Evolutionary conservation across 2,888 invertebrate genomes (phyloP).

Genomic region (Diarsia mendica): DNA sequence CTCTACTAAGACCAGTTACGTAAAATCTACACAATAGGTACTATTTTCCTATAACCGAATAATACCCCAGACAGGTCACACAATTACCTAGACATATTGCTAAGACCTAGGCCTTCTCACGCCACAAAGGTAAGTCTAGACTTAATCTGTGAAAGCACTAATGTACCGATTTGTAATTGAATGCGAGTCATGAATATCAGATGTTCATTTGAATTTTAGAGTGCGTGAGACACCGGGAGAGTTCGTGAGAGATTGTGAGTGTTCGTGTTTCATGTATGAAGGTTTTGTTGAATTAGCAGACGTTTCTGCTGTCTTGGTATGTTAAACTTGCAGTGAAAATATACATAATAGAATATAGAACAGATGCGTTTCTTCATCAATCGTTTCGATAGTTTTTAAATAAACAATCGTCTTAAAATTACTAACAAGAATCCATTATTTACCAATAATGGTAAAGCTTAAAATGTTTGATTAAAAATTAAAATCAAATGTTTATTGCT

Average conservation of each 20-base stretch:
- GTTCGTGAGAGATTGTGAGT: neutral
- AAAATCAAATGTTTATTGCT: neutral
- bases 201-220: slow-evolving; percentile 36
- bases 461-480: neutral
- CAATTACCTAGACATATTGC: slow-evolving; percentile 16
- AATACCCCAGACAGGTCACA: slow-evolving; percentile 5
- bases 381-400: neutral
- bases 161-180: slow-evolving; percentile 51
- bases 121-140: slow-evolving; percentile 25
- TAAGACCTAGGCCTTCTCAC: slow-evolving; percentile 30
- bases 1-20: neutral
- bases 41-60: slow-evolving; percentile 1
- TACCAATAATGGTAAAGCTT: no score
- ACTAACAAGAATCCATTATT: neutral
- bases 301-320: neutral
- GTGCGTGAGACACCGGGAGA: slow-evolving; percentile 8
- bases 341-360: neutral
- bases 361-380: neutral
- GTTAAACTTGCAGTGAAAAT: neutral
- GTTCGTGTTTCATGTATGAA: neutral
- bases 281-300: neutral
- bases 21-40: neutral
- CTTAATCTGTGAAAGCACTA: slow-evolving; percentile 29
- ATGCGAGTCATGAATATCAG: slow-evolving; percentile 41
- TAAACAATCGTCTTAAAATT: neutral